Percentiles rank a stretch among this genome's conserved stretches.
Conservation (phyloP, 2,888 invertebrate genomes). For the Hartigia nigra region DNA sequence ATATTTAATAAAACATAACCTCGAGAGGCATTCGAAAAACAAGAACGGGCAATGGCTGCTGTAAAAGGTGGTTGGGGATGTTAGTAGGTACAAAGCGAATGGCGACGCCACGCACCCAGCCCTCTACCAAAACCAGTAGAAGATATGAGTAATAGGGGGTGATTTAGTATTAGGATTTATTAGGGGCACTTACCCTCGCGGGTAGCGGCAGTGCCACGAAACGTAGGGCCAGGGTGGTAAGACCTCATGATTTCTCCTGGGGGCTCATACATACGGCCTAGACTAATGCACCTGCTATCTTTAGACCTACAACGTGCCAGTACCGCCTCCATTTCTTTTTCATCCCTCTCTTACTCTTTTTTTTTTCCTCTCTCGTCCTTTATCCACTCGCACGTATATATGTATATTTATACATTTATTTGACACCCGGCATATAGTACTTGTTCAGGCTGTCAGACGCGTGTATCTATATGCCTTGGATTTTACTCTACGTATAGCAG, state of each 20-base stretch:
- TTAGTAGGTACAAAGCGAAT: not conserved
- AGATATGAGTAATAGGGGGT: slow-evolving; percentile 61
- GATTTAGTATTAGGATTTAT: slow-evolving; percentile 65
- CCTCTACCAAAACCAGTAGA: slow-evolving; percentile 20
- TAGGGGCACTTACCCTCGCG: slow-evolving; percentile 49
- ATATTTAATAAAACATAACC: slow-evolving; percentile 35
- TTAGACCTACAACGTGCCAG: slow-evolving; percentile 31
- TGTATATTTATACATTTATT: slow-evolving; percentile 8
- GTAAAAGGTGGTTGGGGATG: not conserved
- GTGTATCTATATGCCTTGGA: not conserved
- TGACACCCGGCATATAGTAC: not conserved
- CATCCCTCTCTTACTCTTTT: slow-evolving; percentile 18
- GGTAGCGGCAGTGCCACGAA: slow-evolving; percentile 23
- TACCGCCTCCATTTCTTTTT: slow-evolving; percentile 14
- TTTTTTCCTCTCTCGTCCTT: slow-evolving; percentile 16
- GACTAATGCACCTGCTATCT: slow-evolving; percentile 60
- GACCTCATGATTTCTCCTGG: slow-evolving; percentile 63
- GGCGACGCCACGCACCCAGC: slow-evolving; percentile 16
- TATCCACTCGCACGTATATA: not conserved
- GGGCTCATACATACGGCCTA: slow-evolving; percentile 54
- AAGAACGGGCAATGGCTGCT: slow-evolving; percentile 3
- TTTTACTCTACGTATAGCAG: slow-evolving; percentile 12
- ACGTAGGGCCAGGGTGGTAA: slow-evolving; percentile 54
- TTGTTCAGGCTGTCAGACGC: not conserved
- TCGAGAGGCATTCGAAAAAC: slow-evolving; percentile 9